Percentiles rank a stretch among this genome's conserved stretches.
phyloP scores from a whole-genome alignment of 2,888 invertebrate species.

The Dastarcus helophoroides region DNA sequence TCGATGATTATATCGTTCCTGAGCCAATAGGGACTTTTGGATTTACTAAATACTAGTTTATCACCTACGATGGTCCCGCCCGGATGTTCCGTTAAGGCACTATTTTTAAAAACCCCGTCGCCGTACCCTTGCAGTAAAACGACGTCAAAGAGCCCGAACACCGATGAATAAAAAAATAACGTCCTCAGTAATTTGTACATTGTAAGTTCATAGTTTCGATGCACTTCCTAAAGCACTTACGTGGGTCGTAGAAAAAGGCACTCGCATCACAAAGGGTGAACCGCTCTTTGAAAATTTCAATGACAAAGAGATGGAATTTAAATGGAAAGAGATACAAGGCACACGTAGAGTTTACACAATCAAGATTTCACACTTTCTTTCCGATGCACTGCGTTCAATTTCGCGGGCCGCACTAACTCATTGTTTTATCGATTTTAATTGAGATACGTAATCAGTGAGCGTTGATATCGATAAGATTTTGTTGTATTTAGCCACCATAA shows the following conservation, averaged over 20 bases:
- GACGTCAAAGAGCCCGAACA: slow-evolving; percentile 11
- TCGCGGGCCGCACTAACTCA: no score
- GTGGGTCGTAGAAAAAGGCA: not conserved
- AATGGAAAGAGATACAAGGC: not conserved
- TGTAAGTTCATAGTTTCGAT: slow-evolving; percentile 4
- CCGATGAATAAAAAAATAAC: slow-evolving; percentile 14
- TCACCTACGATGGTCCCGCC: slow-evolving; percentile 51
- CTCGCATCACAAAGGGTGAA: not conserved
- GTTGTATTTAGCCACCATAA: no score
- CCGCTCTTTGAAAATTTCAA: no score
- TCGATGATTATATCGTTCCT: slow-evolving; percentile 72
- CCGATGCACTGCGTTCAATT: no score
- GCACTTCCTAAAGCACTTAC: not conserved
- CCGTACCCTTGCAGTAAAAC: slow-evolving; percentile 14
- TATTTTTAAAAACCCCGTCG: slow-evolving; percentile 6
- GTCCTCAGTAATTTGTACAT: slow-evolving; percentile 17
- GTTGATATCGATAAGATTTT: no score
- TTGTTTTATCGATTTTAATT: no score
- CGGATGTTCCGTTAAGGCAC: slow-evolving; percentile 47
- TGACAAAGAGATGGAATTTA: not conserved
- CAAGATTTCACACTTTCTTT: not conserved
- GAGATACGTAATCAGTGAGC: no score
- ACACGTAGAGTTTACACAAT: not conserved
- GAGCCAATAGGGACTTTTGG: slow-evolving; percentile 62
- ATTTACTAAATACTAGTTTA: slow-evolving; percentile 41